Percentiles rank a stretch among this genome's conserved stretches.
Evolutionary conservation across 1,140 invertebrate genomes (phyloP).

Genomic region (Eufriesea mexicana): DNA sequence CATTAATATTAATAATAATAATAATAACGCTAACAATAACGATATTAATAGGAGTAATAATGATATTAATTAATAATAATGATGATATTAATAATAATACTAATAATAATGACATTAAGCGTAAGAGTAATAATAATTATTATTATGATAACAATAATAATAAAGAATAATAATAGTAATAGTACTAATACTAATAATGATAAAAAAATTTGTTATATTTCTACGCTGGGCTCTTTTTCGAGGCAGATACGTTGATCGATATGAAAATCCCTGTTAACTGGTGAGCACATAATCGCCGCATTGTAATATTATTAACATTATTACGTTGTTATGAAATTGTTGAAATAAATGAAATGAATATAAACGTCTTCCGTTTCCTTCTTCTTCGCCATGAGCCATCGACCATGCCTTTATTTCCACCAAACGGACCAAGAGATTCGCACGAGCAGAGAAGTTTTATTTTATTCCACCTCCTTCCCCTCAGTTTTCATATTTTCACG

Average conservation of each 20-base stretch:
- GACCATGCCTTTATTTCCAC: too few species aligned
- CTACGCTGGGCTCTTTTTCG: constrained; percentile 81
- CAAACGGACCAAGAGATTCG: too few species aligned
- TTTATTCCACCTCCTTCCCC: too few species aligned
- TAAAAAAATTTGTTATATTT: constrained; percentile 81
- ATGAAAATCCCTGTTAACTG: constrained; percentile 82
- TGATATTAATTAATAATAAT: constrained; percentile 43
- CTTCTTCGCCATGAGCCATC: constrained; percentile 12
- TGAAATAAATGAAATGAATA: constrained; percentile 83
- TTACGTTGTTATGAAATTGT: constrained; percentile 83
- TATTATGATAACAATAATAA: constrained; percentile 47
- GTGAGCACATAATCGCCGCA: constrained; percentile 81
- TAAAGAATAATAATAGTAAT: constrained; percentile 55
- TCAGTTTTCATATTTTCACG: too few species aligned
- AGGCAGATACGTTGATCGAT: constrained; percentile 81
- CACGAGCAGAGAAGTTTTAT: too few species aligned
- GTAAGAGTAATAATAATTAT: constrained; percentile 59
- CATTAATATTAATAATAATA: constrained; percentile 13
- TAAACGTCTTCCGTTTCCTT: constrained; percentile 72
- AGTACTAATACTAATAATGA: constrained; percentile 65
- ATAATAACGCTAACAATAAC: constrained; percentile 47
- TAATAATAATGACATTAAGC: constrained; percentile 48
- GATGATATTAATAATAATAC: constrained; percentile 65
- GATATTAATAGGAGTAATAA: constrained; percentile 16
- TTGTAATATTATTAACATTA: constrained; percentile 82